A percentile compares a stretch with the other conserved stretches of the same genome.
Evolutionary conservation across 2,797 vertebrate species (phyloP).

Genomic region (Sternarchorhynchus goeldii): DNA sequence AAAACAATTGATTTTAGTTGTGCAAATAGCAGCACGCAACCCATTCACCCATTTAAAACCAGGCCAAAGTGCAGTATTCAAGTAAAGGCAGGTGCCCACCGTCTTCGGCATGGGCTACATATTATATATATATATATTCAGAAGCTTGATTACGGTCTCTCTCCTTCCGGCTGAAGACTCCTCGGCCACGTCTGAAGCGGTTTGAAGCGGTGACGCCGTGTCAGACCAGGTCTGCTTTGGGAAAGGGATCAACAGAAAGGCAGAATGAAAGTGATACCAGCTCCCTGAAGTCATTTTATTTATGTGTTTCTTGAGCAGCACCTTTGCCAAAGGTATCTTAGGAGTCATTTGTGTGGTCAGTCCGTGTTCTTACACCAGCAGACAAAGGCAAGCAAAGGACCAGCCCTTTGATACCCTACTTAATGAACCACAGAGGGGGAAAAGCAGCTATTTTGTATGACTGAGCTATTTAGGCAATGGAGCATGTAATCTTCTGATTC

Average conservation of each 20-base stretch:
- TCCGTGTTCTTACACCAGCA: not conserved
- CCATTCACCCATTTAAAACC: constrained; percentile 21
- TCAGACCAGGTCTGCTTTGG: not conserved
- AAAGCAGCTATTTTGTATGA: no score
- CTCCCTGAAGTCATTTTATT: constrained; percentile 43
- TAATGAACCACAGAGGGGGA: not conserved
- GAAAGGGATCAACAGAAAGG: not conserved
- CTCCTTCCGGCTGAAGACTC: no score
- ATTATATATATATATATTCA: no score
- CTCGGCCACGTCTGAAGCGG: no score
- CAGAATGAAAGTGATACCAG: constrained; percentile 14
- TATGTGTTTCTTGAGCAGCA: constrained; percentile 44
- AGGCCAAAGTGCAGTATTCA: constrained; percentile 36
- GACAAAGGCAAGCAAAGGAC: not conserved
- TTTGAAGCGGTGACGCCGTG: not conserved
- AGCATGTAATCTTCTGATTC: not conserved
- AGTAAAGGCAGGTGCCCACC: not conserved
- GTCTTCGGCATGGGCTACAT: not conserved
- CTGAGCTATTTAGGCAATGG: not conserved
- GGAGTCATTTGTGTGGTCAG: not conserved
- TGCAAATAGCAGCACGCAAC: constrained; percentile 21
- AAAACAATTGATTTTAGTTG: constrained; percentile 40
- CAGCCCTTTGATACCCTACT: not conserved
- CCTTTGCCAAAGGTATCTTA: constrained; percentile 14
- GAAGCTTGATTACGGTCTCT: no score